Conservation (phyloP, 2,888 invertebrate genomes). For the Dilophus febrilis region DNA sequence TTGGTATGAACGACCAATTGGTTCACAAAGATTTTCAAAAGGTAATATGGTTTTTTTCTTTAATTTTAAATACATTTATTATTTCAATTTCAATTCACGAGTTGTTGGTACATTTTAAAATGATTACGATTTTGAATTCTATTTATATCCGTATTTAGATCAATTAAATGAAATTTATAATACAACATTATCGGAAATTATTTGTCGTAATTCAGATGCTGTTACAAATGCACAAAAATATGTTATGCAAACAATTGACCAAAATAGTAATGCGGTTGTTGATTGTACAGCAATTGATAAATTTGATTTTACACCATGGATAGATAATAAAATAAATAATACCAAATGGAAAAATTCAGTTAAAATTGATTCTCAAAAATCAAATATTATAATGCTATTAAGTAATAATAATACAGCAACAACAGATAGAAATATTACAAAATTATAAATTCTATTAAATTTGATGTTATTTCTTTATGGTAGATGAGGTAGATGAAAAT, state of each 20-base stretch:
- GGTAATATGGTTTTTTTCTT: constrained; percentile 28
- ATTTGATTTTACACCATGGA: constrained; percentile 41
- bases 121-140: constrained; percentile 3
- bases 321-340: constrained; percentile 15
- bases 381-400: too few species aligned
- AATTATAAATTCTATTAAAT: too few species aligned
- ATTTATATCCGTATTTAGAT: constrained; percentile 27
- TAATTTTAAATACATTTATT: constrained; percentile 1
- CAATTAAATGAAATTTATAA: constrained; percentile 70
- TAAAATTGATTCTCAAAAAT: too few species aligned
- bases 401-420: too few species aligned
- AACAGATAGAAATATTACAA: too few species aligned
- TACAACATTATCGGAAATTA: constrained; percentile 51
- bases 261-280: constrained; percentile 38
- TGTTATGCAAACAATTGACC: constrained; percentile 48
- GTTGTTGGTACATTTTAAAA: too few species aligned
- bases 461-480: too few species aligned
- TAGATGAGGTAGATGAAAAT: too few species aligned
- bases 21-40: constrained; percentile 45
- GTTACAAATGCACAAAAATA: constrained; percentile 43
- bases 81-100: too few species aligned
- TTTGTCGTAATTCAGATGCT: constrained; percentile 59
- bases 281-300: constrained; percentile 44
- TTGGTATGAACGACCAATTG: constrained; percentile 67
- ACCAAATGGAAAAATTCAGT: too few species aligned